Conservation (phyloP, 2,888 invertebrate species). For the Hetaerina titia region DNA sequence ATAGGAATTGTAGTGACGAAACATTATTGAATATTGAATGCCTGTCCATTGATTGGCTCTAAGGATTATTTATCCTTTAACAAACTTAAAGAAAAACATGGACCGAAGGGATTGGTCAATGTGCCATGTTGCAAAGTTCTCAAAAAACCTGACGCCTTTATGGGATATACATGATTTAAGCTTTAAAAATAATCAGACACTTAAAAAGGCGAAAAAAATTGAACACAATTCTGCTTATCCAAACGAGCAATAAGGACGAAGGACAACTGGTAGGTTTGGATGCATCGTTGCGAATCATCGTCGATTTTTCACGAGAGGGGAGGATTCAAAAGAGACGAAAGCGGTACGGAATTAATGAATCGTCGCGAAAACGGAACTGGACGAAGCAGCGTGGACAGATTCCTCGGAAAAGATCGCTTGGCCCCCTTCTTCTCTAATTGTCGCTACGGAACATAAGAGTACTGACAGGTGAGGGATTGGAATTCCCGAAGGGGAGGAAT, state of each 20-base stretch:
- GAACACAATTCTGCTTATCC: not conserved
- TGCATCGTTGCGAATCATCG: not conserved
- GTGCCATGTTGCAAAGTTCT: not conserved
- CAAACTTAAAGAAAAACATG: not conserved
- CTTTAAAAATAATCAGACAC: not conserved
- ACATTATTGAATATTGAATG: too few species aligned
- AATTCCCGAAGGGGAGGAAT: not conserved
- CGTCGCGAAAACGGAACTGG: not conserved
- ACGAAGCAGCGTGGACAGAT: not conserved
- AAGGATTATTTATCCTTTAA: too few species aligned
- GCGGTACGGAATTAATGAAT: not conserved
- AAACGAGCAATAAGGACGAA: not conserved
- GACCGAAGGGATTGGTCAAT: not conserved
- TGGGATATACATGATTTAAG: not conserved
- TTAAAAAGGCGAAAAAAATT: not conserved
- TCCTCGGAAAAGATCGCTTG: not conserved
- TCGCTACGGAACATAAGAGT: not conserved
- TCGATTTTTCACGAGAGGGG: not conserved
- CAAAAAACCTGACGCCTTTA: not conserved
- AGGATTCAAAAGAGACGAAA: not conserved
- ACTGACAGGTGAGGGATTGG: not conserved
- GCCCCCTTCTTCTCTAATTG: not conserved
- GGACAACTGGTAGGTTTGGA: not conserved
- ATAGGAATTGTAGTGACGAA: too few species aligned
- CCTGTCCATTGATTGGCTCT: too few species aligned